Conservation (phyloP, 1,140 invertebrate genomes). For the Drosophila subpulchrella region DNA sequence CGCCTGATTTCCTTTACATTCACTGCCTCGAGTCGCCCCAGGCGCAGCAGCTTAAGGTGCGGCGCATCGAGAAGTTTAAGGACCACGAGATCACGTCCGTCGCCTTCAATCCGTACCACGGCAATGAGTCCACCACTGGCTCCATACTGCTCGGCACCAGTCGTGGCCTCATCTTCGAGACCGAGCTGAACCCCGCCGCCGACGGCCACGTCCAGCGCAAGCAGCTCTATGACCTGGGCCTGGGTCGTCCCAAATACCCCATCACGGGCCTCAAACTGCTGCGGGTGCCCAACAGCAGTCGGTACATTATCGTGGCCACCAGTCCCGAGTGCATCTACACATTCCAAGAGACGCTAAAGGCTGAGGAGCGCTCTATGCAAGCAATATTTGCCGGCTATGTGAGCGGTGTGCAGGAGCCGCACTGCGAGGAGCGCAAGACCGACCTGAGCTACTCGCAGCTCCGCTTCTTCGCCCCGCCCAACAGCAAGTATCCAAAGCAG, state of each 20-base stretch:
- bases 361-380: constrained; percentile 89
- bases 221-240: constrained; percentile 95
- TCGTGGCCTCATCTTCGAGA: constrained; percentile 96
- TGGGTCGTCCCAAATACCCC: constrained; percentile 88
- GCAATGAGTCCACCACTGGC: constrained; percentile 89
- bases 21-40: constrained; percentile 86
- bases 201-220: constrained; percentile 91
- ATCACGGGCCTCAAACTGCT: constrained; percentile 95
- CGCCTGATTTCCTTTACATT: constrained; percentile 92
- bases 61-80: constrained; percentile 88
- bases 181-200: constrained; percentile 92
- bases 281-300: constrained; percentile 88
- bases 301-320: constrained; percentile 92
- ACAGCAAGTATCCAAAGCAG: constrained; percentile 88
- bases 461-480: constrained; percentile 90
- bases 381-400: constrained; percentile 93
- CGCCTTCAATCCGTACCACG: constrained; percentile 93
- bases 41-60: constrained; percentile 86
- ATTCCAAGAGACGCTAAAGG: constrained; percentile 91
- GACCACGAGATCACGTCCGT: constrained; percentile 96
- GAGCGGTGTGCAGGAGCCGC: constrained; percentile 83
- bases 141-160: constrained; percentile 95
- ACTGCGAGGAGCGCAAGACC: constrained; percentile 89
- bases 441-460: constrained; percentile 91
- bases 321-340: constrained; percentile 94